Evolutionary conservation across 2,888 invertebrate genomes (phyloP).

Genomic region (Steinernema scapterisci): DNA sequence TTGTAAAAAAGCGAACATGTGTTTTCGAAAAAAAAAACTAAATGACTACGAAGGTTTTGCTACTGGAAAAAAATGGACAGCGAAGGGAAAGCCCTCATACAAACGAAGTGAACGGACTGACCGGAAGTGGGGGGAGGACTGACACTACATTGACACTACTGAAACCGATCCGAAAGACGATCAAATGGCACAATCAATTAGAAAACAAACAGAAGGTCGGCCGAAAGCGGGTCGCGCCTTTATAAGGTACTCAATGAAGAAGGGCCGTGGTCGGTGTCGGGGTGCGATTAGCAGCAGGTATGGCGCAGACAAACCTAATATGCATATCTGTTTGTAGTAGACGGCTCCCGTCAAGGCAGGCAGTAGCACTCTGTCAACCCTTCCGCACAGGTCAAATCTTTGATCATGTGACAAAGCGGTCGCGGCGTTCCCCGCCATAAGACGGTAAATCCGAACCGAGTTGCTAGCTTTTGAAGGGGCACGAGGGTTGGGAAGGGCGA

Average conservation of each 20-base stretch:
- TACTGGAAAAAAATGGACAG: not conserved
- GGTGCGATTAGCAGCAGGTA: not conserved
- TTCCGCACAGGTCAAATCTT: constrained; percentile 28
- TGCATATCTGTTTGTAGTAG: constrained; percentile 19
- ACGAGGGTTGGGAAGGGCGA: not conserved
- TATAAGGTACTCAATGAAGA: not conserved
- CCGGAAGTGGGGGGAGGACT: constrained; percentile 26
- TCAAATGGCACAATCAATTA: constrained; percentile 21
- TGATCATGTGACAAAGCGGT: not conserved
- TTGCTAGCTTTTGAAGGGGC: not conserved
- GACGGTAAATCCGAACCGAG: constrained; percentile 14
- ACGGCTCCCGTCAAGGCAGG: constrained; percentile 4
- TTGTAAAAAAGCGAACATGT: no score
- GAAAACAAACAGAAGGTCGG: constrained; percentile 13
- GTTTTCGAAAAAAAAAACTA: no score
- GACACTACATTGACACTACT: not conserved
- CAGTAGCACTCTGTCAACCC: not conserved
- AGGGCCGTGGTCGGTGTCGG: not conserved
- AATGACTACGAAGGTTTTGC: not conserved
- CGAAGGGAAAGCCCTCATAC: not conserved
- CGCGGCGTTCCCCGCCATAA: not conserved
- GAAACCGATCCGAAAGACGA: not conserved
- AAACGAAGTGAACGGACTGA: not conserved
- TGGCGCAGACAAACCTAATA: constrained; percentile 22
- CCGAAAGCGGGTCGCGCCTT: not conserved